phyloP scores from a whole-genome alignment of 2,797 vertebrate species.

The Gephyroberyx darwinii region DNA sequence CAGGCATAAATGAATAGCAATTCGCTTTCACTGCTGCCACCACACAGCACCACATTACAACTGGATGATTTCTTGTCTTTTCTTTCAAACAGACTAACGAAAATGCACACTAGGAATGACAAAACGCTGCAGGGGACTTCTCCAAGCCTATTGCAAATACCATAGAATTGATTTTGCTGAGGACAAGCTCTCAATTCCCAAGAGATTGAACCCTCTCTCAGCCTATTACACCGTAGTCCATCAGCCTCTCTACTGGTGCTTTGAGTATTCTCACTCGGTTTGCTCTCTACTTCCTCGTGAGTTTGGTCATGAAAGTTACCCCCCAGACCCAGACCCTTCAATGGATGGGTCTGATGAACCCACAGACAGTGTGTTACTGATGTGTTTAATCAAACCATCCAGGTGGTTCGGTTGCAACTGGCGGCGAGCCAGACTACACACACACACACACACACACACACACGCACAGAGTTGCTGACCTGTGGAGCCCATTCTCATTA shows the following conservation, averaged over 20 bases:
- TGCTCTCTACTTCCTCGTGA: not conserved
- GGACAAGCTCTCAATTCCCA: too few relatives aligned
- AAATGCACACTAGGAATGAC: too few relatives aligned
- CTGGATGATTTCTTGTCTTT: not conserved
- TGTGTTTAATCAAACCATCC: constrained; percentile 70
- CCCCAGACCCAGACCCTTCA: constrained; percentile 22
- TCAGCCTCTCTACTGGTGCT: not conserved
- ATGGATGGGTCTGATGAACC: constrained; percentile 37
- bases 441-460: constrained; percentile 26
- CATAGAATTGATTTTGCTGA: too few relatives aligned
- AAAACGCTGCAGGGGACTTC: too few relatives aligned
- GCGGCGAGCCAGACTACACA: constrained; percentile 47
- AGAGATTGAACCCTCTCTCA: too few relatives aligned
- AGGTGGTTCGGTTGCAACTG: constrained; percentile 49
- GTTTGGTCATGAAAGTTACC: constrained; percentile 16
- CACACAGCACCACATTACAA: not conserved
- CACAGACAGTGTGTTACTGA: constrained; percentile 60
- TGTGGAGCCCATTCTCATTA: constrained; percentile 57
- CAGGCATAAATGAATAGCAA: not conserved
- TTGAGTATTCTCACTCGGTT: not conserved
- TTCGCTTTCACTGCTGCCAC: constrained; percentile 14
- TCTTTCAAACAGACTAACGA: too few relatives aligned
- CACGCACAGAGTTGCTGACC: constrained; percentile 44
- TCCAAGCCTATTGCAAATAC: too few relatives aligned
- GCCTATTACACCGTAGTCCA: too few relatives aligned